Evolutionary conservation across 2,113 vertebrate species (phyloP).

Genomic region (Eulemur rufifrons): DNA sequence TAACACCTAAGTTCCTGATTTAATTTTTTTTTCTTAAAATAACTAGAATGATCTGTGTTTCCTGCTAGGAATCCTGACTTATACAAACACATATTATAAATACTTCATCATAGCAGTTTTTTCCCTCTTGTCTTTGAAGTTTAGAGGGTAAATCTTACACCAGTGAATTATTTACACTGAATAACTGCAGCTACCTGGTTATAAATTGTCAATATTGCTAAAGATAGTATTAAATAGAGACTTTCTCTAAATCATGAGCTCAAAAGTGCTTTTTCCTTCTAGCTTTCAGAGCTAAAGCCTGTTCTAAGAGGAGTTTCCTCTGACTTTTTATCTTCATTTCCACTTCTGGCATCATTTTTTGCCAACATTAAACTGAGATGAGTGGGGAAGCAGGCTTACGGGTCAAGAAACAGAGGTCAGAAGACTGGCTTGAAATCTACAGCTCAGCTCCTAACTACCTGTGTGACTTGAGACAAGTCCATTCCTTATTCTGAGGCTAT

Average conservation of each 20-base stretch:
- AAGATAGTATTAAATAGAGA: slow-evolving; percentile 58
- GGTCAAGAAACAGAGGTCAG: background rate
- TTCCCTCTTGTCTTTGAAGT: slow-evolving; percentile 34
- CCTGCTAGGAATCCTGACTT: slow-evolving; percentile 56
- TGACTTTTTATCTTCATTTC: slow-evolving; percentile 10
- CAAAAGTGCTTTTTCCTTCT: slow-evolving; percentile 38
- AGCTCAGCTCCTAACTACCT: background rate
- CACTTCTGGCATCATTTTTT: slow-evolving; percentile 27
- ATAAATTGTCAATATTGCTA: slow-evolving; percentile 60
- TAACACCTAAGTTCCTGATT: slow-evolving; percentile 7
- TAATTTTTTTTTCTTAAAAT: slow-evolving; percentile 54
- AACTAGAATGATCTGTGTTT: slow-evolving; percentile 68
- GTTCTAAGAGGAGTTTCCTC: background rate
- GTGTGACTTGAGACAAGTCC: background rate
- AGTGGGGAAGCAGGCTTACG: background rate
- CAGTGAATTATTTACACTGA: slow-evolving; percentile 65
- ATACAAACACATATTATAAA: slow-evolving; percentile 55
- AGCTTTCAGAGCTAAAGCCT: slow-evolving; percentile 13
- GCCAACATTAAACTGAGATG: background rate
- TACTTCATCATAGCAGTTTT: slow-evolving; percentile 42
- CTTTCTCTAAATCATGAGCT: slow-evolving; percentile 67
- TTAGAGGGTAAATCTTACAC: slow-evolving; percentile 62
- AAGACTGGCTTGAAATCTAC: background rate
- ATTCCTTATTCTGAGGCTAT: background rate
- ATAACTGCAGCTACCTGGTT: slow-evolving; percentile 52